Percentiles rank a stretch among this genome's conserved stretches.
These are phyloP conservation scores for Stegodyphus dumicola DNA, from an alignment of 1,140 invertebrate species.

Conservation along the genomic window DNA sequence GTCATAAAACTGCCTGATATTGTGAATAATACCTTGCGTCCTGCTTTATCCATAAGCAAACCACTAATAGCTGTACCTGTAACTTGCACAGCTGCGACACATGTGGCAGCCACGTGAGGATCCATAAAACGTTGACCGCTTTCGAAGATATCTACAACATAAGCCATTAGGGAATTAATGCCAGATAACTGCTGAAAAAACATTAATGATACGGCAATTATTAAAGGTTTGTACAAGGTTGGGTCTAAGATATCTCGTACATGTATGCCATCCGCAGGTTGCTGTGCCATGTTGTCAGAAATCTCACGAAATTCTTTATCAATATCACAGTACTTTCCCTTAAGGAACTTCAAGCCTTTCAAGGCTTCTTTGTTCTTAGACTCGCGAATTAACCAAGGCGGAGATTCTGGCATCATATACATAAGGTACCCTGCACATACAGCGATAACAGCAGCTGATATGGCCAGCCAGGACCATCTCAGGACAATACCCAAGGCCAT, in stretches of 20 bases:
- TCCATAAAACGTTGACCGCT: conserved; percentile 75
- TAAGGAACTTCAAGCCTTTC: conserved; percentile 21
- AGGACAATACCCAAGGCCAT: conserved; percentile 82
- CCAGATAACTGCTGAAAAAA: conserved; percentile 93
- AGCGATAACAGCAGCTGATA: conserved; percentile 75
- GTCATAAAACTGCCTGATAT: conserved; percentile 72
- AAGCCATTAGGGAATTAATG: conserved; percentile 93
- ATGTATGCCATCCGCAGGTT: neutral
- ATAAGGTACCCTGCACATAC: conserved; percentile 72
- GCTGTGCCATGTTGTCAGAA: neutral
- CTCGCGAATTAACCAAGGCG: conserved; percentile 80
- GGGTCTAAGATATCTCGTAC: neutral
- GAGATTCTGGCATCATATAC: conserved; percentile 80
- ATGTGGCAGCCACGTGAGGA: conserved; percentile 76
- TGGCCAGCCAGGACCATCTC: conserved; percentile 77
- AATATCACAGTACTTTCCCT: conserved; percentile 18
- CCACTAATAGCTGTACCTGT: conserved; percentile 86
- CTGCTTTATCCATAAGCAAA: conserved; percentile 82
- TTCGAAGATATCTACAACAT: conserved; percentile 85
- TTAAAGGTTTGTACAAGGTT: conserved; percentile 39
- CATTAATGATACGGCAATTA: conserved; percentile 88
- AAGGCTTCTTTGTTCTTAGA: conserved; percentile 80
- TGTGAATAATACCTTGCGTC: conserved; percentile 85
- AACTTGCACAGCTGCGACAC: conserved; percentile 90
- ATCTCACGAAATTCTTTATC: conserved; percentile 14